A percentile compares a stretch with the other conserved stretches of the same genome.
Evolutionary conservation across 2,113 vertebrate genomes (phyloP).

Genomic region (Athene noctua): DNA sequence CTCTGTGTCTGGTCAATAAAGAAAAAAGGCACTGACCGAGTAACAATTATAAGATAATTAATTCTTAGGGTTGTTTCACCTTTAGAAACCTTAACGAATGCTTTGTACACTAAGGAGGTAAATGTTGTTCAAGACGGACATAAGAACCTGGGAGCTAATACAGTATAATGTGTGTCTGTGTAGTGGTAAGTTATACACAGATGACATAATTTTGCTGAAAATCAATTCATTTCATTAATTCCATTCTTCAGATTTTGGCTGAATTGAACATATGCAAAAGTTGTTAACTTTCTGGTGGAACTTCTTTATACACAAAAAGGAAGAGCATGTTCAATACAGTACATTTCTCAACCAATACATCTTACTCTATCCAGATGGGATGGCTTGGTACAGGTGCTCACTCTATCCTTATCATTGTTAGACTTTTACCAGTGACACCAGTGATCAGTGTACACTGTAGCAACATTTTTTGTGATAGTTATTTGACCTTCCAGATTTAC

Average conservation of each 20-base stretch:
- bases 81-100: neutral
- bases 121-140: neutral
- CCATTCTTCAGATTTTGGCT: neutral
- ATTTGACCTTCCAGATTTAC: neutral
- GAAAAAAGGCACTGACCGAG: conserved; percentile 60
- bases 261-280: neutral
- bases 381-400: neutral
- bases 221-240: neutral
- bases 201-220: neutral
- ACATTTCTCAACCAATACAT: neutral
- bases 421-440: neutral
- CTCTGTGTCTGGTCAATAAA: conserved; percentile 56
- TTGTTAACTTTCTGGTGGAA: neutral
- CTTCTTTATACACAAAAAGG: neutral
- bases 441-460: neutral
- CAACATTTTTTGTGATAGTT: neutral
- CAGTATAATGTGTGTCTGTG: neutral
- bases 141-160: neutral
- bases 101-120: neutral
- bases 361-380: neutral
- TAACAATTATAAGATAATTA: conserved; percentile 57
- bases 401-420: neutral
- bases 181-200: neutral
- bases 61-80: conserved; percentile 40
- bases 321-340: neutral